These are phyloP conservation scores for Nomada hirtipes DNA, from an alignment of 2,888 invertebrate genomes.

Conservation along the genomic window DNA sequence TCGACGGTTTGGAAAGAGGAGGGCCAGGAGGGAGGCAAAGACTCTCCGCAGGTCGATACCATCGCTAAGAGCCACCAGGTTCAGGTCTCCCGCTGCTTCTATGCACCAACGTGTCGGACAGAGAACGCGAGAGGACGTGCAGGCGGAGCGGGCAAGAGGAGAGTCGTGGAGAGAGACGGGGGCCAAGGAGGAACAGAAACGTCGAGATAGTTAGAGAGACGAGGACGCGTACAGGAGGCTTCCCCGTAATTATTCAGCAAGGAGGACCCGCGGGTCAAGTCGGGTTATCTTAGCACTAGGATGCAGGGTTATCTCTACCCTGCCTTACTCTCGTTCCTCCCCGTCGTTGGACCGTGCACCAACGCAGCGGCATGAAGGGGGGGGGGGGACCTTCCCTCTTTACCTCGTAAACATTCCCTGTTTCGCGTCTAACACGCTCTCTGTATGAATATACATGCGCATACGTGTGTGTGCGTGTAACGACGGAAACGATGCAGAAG, in stretches of 20 bases:
- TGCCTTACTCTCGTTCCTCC: constrained; percentile 77
- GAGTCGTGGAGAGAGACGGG: constrained; percentile 48
- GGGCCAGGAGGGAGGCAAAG: constrained; percentile 74
- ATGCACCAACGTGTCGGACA: constrained; percentile 61
- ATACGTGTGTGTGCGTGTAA: neutral
- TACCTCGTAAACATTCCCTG: constrained; percentile 62
- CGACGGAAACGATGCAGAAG: constrained; percentile 34
- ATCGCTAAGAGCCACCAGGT: constrained; percentile 81
- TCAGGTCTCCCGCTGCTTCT: constrained; percentile 80
- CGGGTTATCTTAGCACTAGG: constrained; percentile 78
- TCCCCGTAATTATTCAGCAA: constrained; percentile 84
- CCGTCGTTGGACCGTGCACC: constrained; percentile 52
- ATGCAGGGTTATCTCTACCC: constrained; percentile 83
- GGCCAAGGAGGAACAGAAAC: constrained; percentile 46
- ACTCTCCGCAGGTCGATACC: constrained; percentile 82
- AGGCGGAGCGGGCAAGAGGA: constrained; percentile 48
- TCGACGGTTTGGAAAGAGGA: constrained; percentile 73
- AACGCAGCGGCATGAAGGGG: constrained; percentile 35
- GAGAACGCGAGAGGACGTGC: constrained; percentile 24
- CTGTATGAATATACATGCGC: constrained; percentile 36
- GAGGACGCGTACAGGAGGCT: constrained; percentile 71
- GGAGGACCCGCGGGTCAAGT: constrained; percentile 75
- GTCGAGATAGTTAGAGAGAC: constrained; percentile 39
- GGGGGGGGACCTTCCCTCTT: constrained; percentile 60
- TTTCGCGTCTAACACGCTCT: constrained; percentile 55